Evolutionary conservation across 2,797 vertebrate genomes (phyloP).

Genomic region (Catostomus latipinnis): DNA sequence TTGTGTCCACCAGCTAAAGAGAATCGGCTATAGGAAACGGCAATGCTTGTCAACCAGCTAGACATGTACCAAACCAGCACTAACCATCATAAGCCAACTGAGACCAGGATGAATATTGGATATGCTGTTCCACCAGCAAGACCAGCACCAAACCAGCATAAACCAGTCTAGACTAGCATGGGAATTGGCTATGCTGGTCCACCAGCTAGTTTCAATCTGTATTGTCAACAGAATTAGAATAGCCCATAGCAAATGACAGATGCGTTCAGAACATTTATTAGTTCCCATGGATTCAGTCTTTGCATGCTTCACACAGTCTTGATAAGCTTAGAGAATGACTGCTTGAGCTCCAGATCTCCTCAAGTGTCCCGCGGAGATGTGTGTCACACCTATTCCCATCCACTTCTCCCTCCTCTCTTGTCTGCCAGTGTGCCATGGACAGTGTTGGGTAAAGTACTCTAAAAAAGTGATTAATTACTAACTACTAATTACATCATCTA

Average conservation of each 20-base stretch:
- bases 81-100: neutral
- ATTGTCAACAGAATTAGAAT: neutral
- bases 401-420: neutral
- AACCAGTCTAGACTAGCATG: too few species aligned
- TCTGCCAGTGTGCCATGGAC: constrained; percentile 6
- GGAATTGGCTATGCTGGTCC: too few species aligned
- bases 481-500: too few species aligned
- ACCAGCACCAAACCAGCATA: too few species aligned
- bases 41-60: too few species aligned
- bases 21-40: too few species aligned
- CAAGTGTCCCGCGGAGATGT: neutral
- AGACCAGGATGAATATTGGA: too few species aligned
- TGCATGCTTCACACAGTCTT: neutral
- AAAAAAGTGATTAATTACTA: too few species aligned
- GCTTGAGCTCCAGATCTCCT: neutral
- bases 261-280: neutral
- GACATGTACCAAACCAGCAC: neutral
- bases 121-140: too few species aligned
- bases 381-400: constrained; percentile 1
- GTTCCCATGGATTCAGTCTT: neutral
- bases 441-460: too few species aligned
- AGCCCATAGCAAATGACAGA: neutral
- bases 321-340: neutral
- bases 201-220: neutral
- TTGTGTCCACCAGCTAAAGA: too few species aligned